Evolutionary conservation across 2,113 vertebrate species (phyloP).

Genomic region (Dicentrarchus labrax): DNA sequence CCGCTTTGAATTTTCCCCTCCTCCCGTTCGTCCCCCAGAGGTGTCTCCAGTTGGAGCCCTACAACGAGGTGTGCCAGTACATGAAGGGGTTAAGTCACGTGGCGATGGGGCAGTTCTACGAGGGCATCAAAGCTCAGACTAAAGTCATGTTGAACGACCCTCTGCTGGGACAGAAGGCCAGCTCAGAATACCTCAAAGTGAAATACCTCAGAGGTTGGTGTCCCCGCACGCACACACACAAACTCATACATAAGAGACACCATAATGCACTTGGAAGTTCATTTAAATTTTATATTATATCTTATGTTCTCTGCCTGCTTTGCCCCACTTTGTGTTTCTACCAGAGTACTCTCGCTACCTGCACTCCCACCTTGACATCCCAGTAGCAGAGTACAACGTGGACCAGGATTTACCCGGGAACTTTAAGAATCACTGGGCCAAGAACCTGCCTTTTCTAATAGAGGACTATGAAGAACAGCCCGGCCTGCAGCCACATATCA

Average conservation of each 20-base stretch:
- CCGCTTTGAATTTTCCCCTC: background rate
- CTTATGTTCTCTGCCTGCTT: background rate
- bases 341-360: constrained; percentile 97
- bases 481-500: constrained; percentile 96
- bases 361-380: constrained; percentile 94
- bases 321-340: background rate
- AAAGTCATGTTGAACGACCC: constrained; percentile 99
- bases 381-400: constrained; percentile 94
- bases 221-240: background rate
- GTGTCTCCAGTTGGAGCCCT: constrained; percentile 95
- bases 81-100: constrained; percentile 98
- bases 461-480: constrained; percentile 99
- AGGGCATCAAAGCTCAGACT: constrained; percentile 98
- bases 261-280: no score
- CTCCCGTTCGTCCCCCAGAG: constrained; percentile 79
- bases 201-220: constrained; percentile 96
- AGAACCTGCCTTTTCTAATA: constrained; percentile 96
- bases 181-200: constrained; percentile 97
- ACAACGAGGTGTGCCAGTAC: constrained; percentile 98
- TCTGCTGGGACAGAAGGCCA: constrained; percentile 96
- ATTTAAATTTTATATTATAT: background rate
- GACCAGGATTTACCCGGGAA: constrained; percentile 94
- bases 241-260: background rate
- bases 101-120: constrained; percentile 98
- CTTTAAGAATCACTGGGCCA: constrained; percentile 99